Percentiles rank a stretch among this genome's conserved stretches.
These are phyloP conservation scores for Aspiorhynchus laticeps DNA, from an alignment of 2,113 vertebrate species.

Conservation along the genomic window DNA sequence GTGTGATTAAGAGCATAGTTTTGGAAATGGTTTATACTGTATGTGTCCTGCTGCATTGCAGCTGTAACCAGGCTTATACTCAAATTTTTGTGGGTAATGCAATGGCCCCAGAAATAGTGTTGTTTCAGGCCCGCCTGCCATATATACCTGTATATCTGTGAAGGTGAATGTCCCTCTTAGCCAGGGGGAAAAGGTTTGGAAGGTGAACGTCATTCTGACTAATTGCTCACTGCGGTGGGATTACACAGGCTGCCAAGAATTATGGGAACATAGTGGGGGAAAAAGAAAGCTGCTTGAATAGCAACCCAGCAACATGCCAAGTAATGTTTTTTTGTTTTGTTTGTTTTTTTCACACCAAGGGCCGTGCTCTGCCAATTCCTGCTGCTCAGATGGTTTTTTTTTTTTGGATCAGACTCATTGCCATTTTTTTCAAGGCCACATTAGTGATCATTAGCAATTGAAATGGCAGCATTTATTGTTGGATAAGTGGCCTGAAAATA, in stretches of 20 bases:
- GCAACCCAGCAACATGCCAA: constrained; percentile 46
- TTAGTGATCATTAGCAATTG: constrained; percentile 48
- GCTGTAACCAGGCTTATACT: neutral
- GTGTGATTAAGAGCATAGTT: neutral
- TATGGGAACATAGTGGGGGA: constrained; percentile 26
- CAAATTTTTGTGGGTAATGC: neutral
- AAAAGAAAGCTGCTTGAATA: constrained; percentile 35
- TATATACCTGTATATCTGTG: constrained; percentile 26
- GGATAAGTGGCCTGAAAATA: constrained; percentile 51
- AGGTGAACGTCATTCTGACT: constrained; percentile 55
- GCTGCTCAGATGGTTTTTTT: constrained; percentile 12
- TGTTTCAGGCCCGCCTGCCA: neutral
- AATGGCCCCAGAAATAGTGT: neutral
- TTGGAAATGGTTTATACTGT: constrained; percentile 3
- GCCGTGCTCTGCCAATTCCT: constrained; percentile 40
- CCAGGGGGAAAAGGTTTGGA: constrained; percentile 52
- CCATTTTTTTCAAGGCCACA: constrained; percentile 7
- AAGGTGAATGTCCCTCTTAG: constrained; percentile 52
- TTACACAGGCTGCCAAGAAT: constrained; percentile 46
- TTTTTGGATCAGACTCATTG: neutral
- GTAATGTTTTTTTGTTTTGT: constrained; percentile 14
- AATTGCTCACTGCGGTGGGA: constrained; percentile 53
- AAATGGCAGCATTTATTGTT: constrained; percentile 49
- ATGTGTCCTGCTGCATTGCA: constrained; percentile 26
- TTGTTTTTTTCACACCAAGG: constrained; percentile 22